A percentile compares a stretch with the other conserved stretches of the same genome.
These are phyloP conservation scores for Anastrepha ludens DNA, from an alignment of 1,140 invertebrate genomes.

Conservation along the genomic window DNA sequence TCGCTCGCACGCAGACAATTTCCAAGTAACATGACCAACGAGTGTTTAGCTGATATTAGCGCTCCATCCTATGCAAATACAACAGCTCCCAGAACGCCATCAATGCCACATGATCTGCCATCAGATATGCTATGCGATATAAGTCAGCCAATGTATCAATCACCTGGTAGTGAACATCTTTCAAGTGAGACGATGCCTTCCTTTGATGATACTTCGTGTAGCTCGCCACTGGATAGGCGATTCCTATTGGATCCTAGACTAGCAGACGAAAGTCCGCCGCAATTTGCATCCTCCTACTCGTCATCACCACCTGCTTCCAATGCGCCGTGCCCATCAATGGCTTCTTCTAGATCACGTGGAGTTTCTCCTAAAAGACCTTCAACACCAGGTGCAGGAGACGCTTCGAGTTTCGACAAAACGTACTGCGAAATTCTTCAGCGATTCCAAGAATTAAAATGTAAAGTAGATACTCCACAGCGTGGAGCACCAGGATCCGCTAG, in stretches of 20 bases:
- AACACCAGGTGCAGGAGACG: not conserved
- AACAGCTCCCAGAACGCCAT: not conserved
- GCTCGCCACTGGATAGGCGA: not conserved
- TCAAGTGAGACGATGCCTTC: constrained; percentile 20
- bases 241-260: constrained; percentile 14
- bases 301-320: too few relatives aligned
- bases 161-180: constrained; percentile 9
- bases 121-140: constrained; percentile 29
- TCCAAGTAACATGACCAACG: constrained; percentile 28
- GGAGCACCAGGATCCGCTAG: not conserved
- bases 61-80: constrained; percentile 38
- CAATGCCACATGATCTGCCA: constrained; percentile 20
- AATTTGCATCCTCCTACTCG: too few relatives aligned
- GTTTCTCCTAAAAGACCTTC: not conserved
- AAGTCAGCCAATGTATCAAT: constrained; percentile 1
- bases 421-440: constrained; percentile 21
- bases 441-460: constrained; percentile 11
- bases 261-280: not conserved
- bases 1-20: not conserved
- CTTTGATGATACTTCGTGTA: constrained; percentile 25
- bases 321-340: not conserved
- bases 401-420: not conserved
- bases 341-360: not conserved
- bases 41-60: constrained; percentile 36
- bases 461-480: not conserved